A percentile compares a stretch with the other conserved stretches of the same genome.
phyloP scores from a whole-genome alignment of 2,888 invertebrate genomes.

The Heliothis peltigera region DNA sequence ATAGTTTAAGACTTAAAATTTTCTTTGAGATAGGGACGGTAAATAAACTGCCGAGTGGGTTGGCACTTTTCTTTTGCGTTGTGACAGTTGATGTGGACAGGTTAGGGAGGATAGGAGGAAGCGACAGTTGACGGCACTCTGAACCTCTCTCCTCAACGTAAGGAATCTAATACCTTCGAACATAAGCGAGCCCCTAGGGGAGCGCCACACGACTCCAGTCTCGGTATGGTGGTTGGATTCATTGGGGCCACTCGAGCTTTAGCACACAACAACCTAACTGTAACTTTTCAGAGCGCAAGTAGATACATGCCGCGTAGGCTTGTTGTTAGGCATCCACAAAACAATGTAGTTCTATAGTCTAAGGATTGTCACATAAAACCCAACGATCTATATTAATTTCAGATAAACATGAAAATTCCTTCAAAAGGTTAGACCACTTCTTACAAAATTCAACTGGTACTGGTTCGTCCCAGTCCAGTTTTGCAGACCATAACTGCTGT shows the following conservation, averaged over 20 bases:
- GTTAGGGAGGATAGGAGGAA: too few species aligned
- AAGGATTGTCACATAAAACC: not conserved
- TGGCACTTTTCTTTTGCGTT: too few species aligned
- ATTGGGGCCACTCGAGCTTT: conserved; percentile 52
- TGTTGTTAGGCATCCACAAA: not conserved
- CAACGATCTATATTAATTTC: not conserved
- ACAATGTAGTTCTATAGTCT: not conserved
- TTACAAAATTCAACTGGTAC: not conserved
- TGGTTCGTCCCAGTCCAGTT: not conserved
- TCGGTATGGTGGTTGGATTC: conserved; percentile 51
- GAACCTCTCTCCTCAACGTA: too few species aligned
- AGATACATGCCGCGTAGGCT: conserved; percentile 13
- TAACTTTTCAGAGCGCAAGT: conserved; percentile 11
- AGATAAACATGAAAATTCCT: too few species aligned
- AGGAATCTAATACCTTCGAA: conserved; percentile 28
- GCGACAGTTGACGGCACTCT: too few species aligned
- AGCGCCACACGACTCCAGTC: conserved; percentile 61
- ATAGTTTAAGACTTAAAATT: too few species aligned
- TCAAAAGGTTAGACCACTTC: not conserved
- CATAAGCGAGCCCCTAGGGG: conserved; percentile 50
- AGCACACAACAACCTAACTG: conserved; percentile 45
- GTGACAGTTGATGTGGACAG: too few species aligned
- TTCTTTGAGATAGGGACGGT: too few species aligned
- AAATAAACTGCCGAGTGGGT: too few species aligned
- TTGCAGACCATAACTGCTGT: not conserved